A percentile compares a stretch with the other conserved stretches of the same genome.
Conservation (phyloP, 1,140 invertebrate species). For the Ectropis grisescens region DNA sequence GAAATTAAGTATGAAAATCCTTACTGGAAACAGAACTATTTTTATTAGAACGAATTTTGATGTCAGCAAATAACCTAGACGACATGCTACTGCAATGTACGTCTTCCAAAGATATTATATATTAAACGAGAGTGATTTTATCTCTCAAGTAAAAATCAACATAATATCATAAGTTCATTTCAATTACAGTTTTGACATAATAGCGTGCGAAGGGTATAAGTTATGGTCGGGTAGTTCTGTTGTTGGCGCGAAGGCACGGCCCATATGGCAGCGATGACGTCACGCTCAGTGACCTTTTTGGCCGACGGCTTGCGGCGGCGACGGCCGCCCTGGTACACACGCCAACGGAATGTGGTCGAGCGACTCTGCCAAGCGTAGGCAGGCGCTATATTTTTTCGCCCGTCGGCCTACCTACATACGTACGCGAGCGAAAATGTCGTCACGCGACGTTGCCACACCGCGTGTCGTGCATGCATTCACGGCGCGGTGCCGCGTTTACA, state of each 20-base stretch:
- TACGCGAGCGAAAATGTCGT: slow-evolving; percentile 71
- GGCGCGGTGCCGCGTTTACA: slow-evolving; percentile 34
- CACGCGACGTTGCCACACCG: slow-evolving; percentile 67
- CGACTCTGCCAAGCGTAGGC: slow-evolving; percentile 63
- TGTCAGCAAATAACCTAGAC: no score
- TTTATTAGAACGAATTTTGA: no score
- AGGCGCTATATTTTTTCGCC: slow-evolving; percentile 67
- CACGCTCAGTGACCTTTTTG: slow-evolving; percentile 61
- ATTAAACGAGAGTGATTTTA: no score
- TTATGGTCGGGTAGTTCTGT: slow-evolving; percentile 25
- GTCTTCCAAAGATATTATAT: no score
- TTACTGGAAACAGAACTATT: no score
- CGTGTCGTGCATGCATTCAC: slow-evolving; percentile 50
- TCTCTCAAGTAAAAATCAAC: no score
- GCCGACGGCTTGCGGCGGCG: slow-evolving; percentile 37
- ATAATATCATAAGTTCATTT: no score
- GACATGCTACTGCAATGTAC: no score
- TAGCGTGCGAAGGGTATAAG: slow-evolving; percentile 35
- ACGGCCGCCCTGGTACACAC: slow-evolving; percentile 41
- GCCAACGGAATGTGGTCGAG: slow-evolving; percentile 62
- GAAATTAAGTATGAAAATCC: no score
- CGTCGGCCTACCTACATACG: slow-evolving; percentile 66
- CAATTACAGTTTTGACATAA: slow-evolving; percentile 15
- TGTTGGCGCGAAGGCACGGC: slow-evolving; percentile 26
- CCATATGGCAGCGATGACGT: slow-evolving; percentile 59